phyloP scores from a whole-genome alignment of 1,140 invertebrate genomes.

The Apis florea region DNA sequence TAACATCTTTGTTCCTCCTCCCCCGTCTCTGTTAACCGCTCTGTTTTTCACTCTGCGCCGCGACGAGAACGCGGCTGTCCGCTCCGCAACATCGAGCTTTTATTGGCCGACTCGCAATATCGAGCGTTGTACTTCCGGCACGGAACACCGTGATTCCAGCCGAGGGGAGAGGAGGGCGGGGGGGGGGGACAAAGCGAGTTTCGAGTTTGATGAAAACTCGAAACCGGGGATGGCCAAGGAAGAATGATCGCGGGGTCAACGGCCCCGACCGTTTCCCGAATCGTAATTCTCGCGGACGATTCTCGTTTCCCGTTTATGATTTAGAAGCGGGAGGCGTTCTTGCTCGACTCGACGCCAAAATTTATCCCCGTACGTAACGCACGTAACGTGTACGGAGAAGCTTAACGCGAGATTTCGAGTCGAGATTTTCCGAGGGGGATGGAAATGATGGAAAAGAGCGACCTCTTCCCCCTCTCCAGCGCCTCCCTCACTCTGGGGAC shows the following conservation, averaged over 20 bases:
- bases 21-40: neutral
- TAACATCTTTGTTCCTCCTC: slow-evolving; percentile 9
- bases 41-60: neutral
- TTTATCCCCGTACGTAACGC: slow-evolving; percentile 36
- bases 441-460: neutral
- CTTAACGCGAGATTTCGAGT: slow-evolving; percentile 51
- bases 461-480: too few species aligned
- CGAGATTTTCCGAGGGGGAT: slow-evolving; percentile 12
- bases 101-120: slow-evolving; percentile 8
- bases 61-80: neutral
- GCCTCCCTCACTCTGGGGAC: too few species aligned
- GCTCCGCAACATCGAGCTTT: slow-evolving; percentile 20
- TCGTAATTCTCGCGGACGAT: neutral
- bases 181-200: slow-evolving; percentile 4
- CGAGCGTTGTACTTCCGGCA: neutral
- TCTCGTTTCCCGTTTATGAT: slow-evolving; percentile 31
- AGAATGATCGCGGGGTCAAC: neutral
- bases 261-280: neutral
- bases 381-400: slow-evolving; percentile 7
- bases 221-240: neutral
- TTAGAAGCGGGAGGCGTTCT: slow-evolving; percentile 13
- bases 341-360: slow-evolving; percentile 12
- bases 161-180: too few species aligned
- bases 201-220: neutral
- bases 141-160: too few species aligned